A percentile compares a stretch with the other conserved stretches of the same genome.
phyloP scores from a whole-genome alignment of 2,888 invertebrate species.

The Eupsilia transversa region DNA sequence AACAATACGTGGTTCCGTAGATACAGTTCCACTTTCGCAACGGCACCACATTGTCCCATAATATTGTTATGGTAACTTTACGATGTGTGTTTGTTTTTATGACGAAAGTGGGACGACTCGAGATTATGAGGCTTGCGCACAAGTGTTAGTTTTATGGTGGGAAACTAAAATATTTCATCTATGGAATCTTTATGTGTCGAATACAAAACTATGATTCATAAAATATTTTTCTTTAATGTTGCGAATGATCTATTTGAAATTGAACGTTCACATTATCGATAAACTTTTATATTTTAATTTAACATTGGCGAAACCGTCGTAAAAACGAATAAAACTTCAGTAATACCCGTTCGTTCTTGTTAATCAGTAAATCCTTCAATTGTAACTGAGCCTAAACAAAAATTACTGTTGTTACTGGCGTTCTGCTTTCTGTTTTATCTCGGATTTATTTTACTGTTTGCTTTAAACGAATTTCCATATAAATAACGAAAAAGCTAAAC shows the following conservation, averaged over 20 bases:
- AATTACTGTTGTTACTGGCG: slow-evolving; percentile 39
- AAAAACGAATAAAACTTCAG: slow-evolving; percentile 31
- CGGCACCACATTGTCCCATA: slow-evolving; percentile 71
- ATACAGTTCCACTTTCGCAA: slow-evolving; percentile 71
- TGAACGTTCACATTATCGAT: neutral
- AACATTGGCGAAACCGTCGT: neutral
- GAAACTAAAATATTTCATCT: slow-evolving; percentile 64
- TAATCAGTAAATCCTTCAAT: slow-evolving; percentile 55
- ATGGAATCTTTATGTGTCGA: slow-evolving; percentile 21
- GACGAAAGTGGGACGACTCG: slow-evolving; percentile 81
- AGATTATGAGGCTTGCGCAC: slow-evolving; percentile 75
- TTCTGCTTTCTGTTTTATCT: slow-evolving; percentile 37
- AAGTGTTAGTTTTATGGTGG: slow-evolving; percentile 75
- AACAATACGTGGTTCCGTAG: slow-evolving; percentile 70
- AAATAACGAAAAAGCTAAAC: slow-evolving; percentile 48
- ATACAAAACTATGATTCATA: slow-evolving; percentile 23
- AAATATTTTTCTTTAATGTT: neutral
- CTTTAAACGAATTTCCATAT: slow-evolving; percentile 44
- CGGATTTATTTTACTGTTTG: slow-evolving; percentile 52
- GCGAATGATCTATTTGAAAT: neutral
- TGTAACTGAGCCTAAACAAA: slow-evolving; percentile 53
- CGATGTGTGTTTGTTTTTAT: slow-evolving; percentile 78
- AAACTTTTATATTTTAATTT: slow-evolving; percentile 4
- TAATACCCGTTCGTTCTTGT: slow-evolving; percentile 31
- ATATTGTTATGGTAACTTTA: slow-evolving; percentile 72